These are phyloP conservation scores for Oligia strigilis DNA, from an alignment of 2,888 invertebrate species.

Conservation along the genomic window DNA sequence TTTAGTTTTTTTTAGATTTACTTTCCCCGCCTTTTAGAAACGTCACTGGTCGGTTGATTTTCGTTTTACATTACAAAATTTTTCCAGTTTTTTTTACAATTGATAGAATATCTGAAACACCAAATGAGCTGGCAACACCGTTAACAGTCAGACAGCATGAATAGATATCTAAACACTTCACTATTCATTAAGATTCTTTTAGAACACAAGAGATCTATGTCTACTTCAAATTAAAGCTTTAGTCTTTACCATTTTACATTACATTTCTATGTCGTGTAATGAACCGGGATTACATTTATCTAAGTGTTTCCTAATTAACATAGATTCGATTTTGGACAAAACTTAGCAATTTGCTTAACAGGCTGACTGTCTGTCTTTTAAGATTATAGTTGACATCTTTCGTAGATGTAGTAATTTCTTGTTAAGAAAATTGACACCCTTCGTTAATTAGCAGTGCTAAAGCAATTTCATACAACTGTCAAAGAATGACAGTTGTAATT, in stretches of 20 bases:
- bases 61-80: not conserved
- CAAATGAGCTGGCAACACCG: conserved; percentile 52
- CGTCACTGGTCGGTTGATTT: not conserved
- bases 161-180: conserved; percentile 55
- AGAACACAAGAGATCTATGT: conserved; percentile 86
- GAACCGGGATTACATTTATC: conserved; percentile 78
- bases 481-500: not conserved
- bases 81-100: not conserved
- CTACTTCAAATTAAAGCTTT: conserved; percentile 90
- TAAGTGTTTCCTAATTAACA: conserved; percentile 79
- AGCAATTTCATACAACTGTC: not conserved
- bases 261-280: conserved; percentile 75
- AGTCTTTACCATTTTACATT: conserved; percentile 86
- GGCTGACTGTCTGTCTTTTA: not conserved
- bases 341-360: conserved; percentile 51
- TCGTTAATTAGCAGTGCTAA: not conserved
- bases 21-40: not conserved
- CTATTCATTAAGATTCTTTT: conserved; percentile 80
- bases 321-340: conserved; percentile 71
- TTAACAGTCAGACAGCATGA: conserved; percentile 59
- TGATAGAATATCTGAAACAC: not conserved
- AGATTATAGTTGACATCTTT: not conserved
- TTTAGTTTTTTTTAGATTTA: not conserved
- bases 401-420: not conserved
- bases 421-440: not conserved